phyloP scores from a whole-genome alignment of 2,113 vertebrate species.

The Cnemophilus loriae region DNA sequence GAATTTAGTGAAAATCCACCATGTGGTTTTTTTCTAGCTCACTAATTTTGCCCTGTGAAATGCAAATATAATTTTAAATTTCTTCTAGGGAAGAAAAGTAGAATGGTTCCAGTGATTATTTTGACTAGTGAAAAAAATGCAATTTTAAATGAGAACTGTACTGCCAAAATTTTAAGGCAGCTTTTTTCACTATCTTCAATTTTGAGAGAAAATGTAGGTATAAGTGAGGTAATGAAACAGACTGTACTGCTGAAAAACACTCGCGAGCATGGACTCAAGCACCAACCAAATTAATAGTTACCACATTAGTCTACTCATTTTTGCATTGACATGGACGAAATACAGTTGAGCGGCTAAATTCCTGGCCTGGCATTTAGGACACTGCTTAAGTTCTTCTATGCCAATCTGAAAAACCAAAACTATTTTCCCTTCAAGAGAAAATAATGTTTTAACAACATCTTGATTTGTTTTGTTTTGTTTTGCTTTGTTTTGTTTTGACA shows the following conservation, averaged over 20 bases:
- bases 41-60: background rate
- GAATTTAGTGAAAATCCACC: background rate
- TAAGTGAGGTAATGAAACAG: background rate
- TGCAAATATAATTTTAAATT: background rate
- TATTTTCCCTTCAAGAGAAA: background rate
- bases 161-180: background rate
- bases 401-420: background rate
- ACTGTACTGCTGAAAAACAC: background rate
- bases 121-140: background rate
- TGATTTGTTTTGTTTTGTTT: too few relatives aligned
- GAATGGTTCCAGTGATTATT: background rate
- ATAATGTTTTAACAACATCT: background rate
- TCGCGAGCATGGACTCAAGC: background rate
- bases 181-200: background rate
- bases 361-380: background rate
- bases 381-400: background rate
- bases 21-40: background rate
- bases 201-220: background rate
- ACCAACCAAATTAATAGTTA: background rate
- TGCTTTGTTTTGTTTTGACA: too few relatives aligned
- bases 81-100: background rate
- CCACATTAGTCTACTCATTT: background rate
- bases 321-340: background rate
- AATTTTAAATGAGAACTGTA: background rate
- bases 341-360: background rate